Percentiles rank a stretch among this genome's conserved stretches.
phyloP scores from a whole-genome alignment of 2,888 invertebrate genomes.

The Xestoiulus laeticollis region DNA sequence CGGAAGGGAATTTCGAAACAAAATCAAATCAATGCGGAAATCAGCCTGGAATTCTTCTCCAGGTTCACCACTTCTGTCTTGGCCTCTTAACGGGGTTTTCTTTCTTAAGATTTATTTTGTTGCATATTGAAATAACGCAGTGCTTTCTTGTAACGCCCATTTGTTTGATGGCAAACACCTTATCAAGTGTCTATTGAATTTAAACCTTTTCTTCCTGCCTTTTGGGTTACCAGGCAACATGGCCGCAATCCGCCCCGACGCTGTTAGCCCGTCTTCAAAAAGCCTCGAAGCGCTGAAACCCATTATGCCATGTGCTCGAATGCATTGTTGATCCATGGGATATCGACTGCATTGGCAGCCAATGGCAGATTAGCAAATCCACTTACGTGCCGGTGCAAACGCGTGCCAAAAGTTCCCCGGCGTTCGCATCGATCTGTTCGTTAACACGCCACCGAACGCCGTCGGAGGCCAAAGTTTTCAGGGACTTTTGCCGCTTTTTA shows the following conservation, averaged over 20 bases:
- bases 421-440: slow-evolving; percentile 2
- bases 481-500: background rate
- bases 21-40: background rate
- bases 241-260: slow-evolving; percentile 9
- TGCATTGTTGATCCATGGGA: slow-evolving; percentile 20
- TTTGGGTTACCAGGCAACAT: slow-evolving; percentile 26
- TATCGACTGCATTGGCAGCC: slow-evolving; percentile 26
- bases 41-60: background rate
- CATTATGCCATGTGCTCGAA: slow-evolving; percentile 26
- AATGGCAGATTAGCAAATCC: slow-evolving; percentile 18
- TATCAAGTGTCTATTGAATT: slow-evolving; percentile 20
- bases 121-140: background rate
- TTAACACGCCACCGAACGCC: slow-evolving; percentile 1
- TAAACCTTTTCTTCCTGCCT: slow-evolving; percentile 23
- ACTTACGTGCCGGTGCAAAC: background rate
- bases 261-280: slow-evolving; percentile 2
- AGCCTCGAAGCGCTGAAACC: slow-evolving; percentile 18
- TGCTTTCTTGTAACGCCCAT: background rate
- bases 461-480: slow-evolving; percentile 7
- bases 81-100: background rate
- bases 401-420: slow-evolving; percentile 1
- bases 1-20: no score
- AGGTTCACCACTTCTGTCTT: background rate
- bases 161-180: slow-evolving; percentile 26
- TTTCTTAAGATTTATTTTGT: background rate